phyloP scores from a whole-genome alignment of 2,113 vertebrate genomes.

The Nipponia nippon region DNA sequence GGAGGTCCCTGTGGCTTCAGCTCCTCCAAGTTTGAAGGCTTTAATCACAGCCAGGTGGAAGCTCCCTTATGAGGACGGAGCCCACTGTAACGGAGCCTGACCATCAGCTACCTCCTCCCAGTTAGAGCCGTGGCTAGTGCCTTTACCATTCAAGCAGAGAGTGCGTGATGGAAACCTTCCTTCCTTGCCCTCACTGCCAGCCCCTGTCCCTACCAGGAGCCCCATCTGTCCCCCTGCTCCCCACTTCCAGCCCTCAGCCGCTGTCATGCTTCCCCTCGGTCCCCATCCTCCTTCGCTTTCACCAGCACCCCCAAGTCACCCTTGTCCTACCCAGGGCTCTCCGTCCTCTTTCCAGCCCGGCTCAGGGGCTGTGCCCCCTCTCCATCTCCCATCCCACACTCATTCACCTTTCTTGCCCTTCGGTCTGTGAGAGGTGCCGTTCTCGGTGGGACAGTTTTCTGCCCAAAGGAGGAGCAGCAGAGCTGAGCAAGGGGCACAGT shows the following conservation, averaged over 20 bases:
- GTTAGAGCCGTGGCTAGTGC: background rate
- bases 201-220: background rate
- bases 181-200: background rate
- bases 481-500: background rate
- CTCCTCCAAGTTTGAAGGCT: background rate
- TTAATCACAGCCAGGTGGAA: background rate
- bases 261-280: background rate
- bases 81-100: background rate
- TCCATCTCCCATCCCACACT: background rate
- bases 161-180: background rate
- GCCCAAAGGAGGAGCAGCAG: background rate
- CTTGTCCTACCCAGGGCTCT: background rate
- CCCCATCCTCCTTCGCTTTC: fast-evolving
- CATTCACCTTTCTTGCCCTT: background rate
- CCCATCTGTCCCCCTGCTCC: background rate
- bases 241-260: background rate
- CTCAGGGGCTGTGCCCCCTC: background rate
- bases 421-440: background rate
- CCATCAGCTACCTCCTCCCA: background rate
- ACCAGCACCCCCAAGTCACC: background rate
- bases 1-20: background rate
- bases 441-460: background rate
- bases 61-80: background rate
- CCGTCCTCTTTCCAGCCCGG: background rate
- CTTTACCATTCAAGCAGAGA: background rate